phyloP scores from a whole-genome alignment of 2,888 invertebrate genomes.

The Spilosoma lubricipeda region DNA sequence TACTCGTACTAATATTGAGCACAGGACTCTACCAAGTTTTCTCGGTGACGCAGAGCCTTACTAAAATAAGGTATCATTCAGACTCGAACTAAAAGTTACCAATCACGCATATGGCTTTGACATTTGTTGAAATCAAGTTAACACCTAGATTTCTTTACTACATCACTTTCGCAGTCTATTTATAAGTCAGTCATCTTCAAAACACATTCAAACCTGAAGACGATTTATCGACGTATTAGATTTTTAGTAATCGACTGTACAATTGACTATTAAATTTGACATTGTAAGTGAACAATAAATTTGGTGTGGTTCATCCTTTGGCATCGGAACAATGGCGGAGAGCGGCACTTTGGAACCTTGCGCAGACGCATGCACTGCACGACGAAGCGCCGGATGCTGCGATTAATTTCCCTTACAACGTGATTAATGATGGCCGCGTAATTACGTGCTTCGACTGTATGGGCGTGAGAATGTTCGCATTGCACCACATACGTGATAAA shows the following conservation, averaged over 20 bases:
- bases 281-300: conserved; percentile 34
- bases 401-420: conserved; percentile 57
- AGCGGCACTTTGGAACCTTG: conserved; percentile 57
- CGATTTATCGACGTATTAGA: not conserved
- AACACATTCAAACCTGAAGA: not conserved
- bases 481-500: conserved; percentile 58
- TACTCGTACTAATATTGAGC: no score
- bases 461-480: conserved; percentile 62
- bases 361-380: conserved; percentile 49
- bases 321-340: conserved; percentile 58
- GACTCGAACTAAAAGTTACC: no score
- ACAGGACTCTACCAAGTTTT: no score
- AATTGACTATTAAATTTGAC: conserved; percentile 1
- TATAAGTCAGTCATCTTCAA: not conserved
- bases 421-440: conserved; percentile 64
- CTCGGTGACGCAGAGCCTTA: no score
- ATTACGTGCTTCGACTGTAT: conserved; percentile 57
- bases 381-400: conserved; percentile 58
- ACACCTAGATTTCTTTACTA: not conserved
- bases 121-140: not conserved
- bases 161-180: not conserved
- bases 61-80: no score
- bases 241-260: not conserved
- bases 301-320: conserved; percentile 49
- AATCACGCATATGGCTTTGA: no score